Evolutionary conservation across 2,888 invertebrate genomes (phyloP).

Genomic region (Stenolophus ochropezus): DNA sequence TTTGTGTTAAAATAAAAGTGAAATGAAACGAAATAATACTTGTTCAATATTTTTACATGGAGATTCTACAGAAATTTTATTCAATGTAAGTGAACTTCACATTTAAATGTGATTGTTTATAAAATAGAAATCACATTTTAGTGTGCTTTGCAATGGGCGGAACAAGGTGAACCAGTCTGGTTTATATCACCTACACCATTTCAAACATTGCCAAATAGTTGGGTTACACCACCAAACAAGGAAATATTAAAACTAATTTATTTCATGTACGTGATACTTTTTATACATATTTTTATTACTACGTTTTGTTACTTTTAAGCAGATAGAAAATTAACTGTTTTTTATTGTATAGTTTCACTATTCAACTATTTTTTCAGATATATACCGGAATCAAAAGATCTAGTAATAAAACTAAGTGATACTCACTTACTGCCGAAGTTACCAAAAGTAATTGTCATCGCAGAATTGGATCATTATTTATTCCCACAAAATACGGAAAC

Average conservation of each 20-base stretch:
- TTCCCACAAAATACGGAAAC: constrained; percentile 62
- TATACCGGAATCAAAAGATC: constrained; percentile 67
- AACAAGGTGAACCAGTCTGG: constrained; percentile 68
- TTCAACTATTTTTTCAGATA: constrained; percentile 67
- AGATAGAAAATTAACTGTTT: too few relatives aligned
- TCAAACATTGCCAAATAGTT: constrained; percentile 67
- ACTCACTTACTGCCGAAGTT: constrained; percentile 69
- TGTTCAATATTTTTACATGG: constrained; percentile 1
- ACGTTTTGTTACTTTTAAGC: too few relatives aligned
- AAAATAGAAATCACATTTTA: constrained; percentile 64
- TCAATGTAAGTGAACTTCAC: not conserved
- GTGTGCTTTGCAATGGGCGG: constrained; percentile 69
- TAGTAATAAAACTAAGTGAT: constrained; percentile 68
- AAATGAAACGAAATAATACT: constrained; percentile 5
- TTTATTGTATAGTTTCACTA: too few relatives aligned
- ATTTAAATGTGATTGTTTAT: not conserved
- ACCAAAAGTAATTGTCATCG: constrained; percentile 68
- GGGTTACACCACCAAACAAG: constrained; percentile 66
- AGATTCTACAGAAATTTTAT: not conserved
- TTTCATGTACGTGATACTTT: constrained; percentile 66
- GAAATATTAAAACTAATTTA: constrained; percentile 69
- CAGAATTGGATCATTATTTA: constrained; percentile 68
- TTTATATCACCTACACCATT: constrained; percentile 69
- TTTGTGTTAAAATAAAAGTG: too few relatives aligned
- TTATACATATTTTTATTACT: not conserved